These are phyloP conservation scores for Portevinia maculata DNA, from an alignment of 2,888 invertebrate genomes.

Conservation along the genomic window DNA sequence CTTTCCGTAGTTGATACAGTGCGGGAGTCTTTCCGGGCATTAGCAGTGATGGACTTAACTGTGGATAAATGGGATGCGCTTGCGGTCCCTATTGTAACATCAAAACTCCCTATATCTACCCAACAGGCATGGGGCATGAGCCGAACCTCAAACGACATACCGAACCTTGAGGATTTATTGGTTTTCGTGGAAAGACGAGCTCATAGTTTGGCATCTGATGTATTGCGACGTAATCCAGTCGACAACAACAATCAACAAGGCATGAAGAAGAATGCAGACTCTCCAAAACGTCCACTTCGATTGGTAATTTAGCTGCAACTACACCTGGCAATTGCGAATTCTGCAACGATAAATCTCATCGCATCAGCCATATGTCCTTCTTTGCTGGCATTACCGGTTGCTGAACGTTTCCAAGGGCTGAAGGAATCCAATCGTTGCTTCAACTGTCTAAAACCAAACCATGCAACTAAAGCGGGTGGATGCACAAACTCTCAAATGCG, in stretches of 20 bases:
- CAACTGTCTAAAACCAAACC: conserved; percentile 40
- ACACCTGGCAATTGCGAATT: conserved; percentile 38
- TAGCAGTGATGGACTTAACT: conserved; percentile 51
- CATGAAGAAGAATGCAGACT: not conserved
- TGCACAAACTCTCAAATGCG: not conserved
- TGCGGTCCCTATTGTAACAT: conserved; percentile 34
- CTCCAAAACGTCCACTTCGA: not conserved
- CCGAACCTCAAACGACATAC: conserved; percentile 31
- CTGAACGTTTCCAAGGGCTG: conserved; percentile 31
- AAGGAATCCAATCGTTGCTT: conserved; percentile 42
- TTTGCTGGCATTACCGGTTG: conserved; percentile 9
- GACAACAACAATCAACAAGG: conserved; percentile 10
- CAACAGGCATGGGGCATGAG: conserved; percentile 43
- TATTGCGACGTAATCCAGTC: conserved; percentile 6
- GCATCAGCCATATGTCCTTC: conserved; percentile 26
- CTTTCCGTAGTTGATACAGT: conserved; percentile 48
- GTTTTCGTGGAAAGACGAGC: conserved; percentile 36
- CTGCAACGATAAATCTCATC: conserved; percentile 10
- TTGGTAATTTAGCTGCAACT: conserved; percentile 25
- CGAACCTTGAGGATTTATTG: conserved; percentile 24
- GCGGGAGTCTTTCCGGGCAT: conserved; percentile 47
- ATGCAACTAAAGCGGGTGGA: conserved; percentile 31
- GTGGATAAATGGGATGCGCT: conserved; percentile 55
- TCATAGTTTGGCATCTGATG: conserved; percentile 41
- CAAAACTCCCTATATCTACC: conserved; percentile 30